Evolutionary conservation across 1,140 invertebrate genomes (phyloP), one percentile per base, ranked within the genome.

Genomic region (Episyrphus balteatus): DNA sequence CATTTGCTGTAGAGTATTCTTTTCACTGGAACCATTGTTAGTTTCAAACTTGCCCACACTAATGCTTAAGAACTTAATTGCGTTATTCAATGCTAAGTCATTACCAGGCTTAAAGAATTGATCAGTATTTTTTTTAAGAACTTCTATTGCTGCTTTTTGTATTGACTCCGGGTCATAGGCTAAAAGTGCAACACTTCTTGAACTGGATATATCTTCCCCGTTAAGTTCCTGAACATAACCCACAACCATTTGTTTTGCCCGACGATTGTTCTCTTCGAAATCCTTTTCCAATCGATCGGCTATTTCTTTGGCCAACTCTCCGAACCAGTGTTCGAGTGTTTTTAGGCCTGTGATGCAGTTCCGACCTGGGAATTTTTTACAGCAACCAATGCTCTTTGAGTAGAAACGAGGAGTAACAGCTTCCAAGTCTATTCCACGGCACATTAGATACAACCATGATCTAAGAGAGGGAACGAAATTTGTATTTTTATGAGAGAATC

Each of bases 331-430:
- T 37, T 73, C 73, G 41, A 94, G 78, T 53, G 82, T 79, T 46
- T 86, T 78, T 47, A 78, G 68, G 2, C 81, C 81, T 5, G 71
- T 70, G 14, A 97, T 75, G n/a, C 82, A 79, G 50, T 79, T 78
- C 65, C 81, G 84, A 0, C 92, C 93, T 12, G 79, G 78, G 68
- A 98, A 96, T 55, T 87, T 90, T 73, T 98, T 98, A 59, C 88
- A 92, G 59, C 92, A 95, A 1, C 91, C 93, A 55, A 98, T 93
- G 32, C 91, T 96, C 68, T 97, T 96, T 1, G 89, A 75, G 42
- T 92, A 77, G 50, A 92, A 79, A 57, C 90, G 75, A 1, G 82
- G 75, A 47, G 75, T 83, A 0, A 98, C 93, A 19, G 83, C 80
- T 60, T 97, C 93, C 51, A 81, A 60, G 57, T 97, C 92, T 50